Percentiles rank a stretch among this genome's conserved stretches.
phyloP scores from a whole-genome alignment of 2,888 invertebrate species.

The Acanthosepion esculentum region DNA sequence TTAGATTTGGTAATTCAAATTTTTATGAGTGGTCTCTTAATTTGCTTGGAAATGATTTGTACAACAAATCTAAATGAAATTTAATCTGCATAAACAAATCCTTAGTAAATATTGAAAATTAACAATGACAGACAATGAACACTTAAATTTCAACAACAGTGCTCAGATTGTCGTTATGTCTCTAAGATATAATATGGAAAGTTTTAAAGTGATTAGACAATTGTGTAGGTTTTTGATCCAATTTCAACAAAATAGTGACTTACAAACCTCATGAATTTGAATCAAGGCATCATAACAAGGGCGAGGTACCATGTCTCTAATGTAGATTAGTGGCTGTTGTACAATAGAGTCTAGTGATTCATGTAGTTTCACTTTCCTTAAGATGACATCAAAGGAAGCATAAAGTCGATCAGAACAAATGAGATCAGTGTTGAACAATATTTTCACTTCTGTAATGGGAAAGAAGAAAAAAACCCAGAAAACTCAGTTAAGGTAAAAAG shows the following conservation, averaged over 20 bases:
- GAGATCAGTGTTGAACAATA: constrained; percentile 73
- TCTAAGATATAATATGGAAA: too few species aligned
- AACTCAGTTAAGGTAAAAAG: background rate
- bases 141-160: too few species aligned
- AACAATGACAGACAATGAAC: too few species aligned
- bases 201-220: too few species aligned
- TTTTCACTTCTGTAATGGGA: constrained; percentile 64
- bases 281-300: constrained; percentile 73
- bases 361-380: constrained; percentile 72
- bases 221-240: background rate
- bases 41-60: too few species aligned
- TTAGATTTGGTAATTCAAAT: too few species aligned
- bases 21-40: too few species aligned
- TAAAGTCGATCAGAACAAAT: constrained; percentile 72
- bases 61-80: too few species aligned
- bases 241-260: background rate
- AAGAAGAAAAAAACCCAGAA: background rate
- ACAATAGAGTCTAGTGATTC: constrained; percentile 71
- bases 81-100: too few species aligned
- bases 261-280: constrained; percentile 70
- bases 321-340: constrained; percentile 72
- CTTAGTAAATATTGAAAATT: too few species aligned
- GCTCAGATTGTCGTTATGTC: too few species aligned
- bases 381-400: constrained; percentile 72
- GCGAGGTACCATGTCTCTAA: constrained; percentile 74